Evolutionary conservation across 2,113 vertebrate genomes (phyloP).

Genomic region (Peromyscus leucopus): DNA sequence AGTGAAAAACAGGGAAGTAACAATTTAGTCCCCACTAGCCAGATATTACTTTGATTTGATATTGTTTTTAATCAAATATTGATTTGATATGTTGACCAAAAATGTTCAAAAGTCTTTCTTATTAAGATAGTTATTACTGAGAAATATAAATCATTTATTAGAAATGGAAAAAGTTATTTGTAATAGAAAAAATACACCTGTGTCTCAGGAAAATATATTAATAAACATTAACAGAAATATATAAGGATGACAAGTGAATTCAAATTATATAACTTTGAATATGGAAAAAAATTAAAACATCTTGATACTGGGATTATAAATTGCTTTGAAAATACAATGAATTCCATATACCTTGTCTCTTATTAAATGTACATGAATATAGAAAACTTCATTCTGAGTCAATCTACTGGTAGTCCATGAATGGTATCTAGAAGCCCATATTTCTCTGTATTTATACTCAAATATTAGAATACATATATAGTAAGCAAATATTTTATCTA

Average conservation of each 20-base stretch:
- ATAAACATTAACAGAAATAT: neutral
- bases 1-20: constrained; percentile 30
- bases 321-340: constrained; percentile 1
- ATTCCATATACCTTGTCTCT: neutral
- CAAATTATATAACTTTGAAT: neutral
- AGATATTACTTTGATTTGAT: constrained; percentile 46
- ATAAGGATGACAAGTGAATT: neutral
- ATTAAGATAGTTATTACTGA: neutral
- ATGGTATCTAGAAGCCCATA: neutral
- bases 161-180: neutral
- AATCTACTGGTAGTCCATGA: rapidly evolving
- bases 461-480: neutral
- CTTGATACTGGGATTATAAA: neutral
- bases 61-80: constrained; percentile 13
- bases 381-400: neutral
- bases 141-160: constrained; percentile 31
- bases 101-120: constrained; percentile 23
- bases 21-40: neutral
- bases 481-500: neutral
- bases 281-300: neutral
- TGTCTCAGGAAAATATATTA: neutral
- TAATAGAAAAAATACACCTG: neutral
- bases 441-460: neutral
- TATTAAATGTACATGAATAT: neutral
- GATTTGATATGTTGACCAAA: neutral